phyloP scores from a whole-genome alignment of 92 coral and sea anemone genomes.

The Siderastrea radians region DNA sequence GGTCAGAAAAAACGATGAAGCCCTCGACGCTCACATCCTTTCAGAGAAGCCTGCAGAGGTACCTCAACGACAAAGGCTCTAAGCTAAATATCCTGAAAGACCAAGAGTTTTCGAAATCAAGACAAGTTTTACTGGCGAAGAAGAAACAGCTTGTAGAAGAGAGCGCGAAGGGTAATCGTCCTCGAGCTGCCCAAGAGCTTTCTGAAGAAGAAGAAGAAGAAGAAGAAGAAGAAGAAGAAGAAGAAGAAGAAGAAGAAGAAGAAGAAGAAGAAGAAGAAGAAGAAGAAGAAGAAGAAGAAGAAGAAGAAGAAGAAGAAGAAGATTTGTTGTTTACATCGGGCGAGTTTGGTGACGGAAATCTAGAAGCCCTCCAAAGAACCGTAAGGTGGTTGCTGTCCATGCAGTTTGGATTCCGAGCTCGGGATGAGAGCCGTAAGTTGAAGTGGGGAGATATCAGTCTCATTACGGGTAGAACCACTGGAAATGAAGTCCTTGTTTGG shows the following conservation, averaged over 20 bases:
- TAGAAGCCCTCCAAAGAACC: slow-evolving; percentile 62
- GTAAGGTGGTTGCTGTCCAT: slow-evolving; percentile 63
- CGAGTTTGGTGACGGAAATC: slow-evolving; percentile 58
- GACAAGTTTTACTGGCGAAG: slow-evolving; percentile 24
- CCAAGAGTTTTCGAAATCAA: slow-evolving; percentile 30
- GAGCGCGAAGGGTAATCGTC: slow-evolving; percentile 24
- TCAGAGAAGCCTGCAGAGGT: slow-evolving; percentile 42
- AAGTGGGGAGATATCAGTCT: slow-evolving; percentile 43
- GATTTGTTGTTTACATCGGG: slow-evolving; percentile 50
- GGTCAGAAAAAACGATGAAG: slow-evolving; percentile 27
- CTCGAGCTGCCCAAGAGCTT: neutral
- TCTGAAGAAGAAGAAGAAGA: too few relatives aligned
- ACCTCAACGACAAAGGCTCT: slow-evolving; percentile 37
- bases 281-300: too few relatives aligned
- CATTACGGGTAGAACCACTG: neutral
- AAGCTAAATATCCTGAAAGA: slow-evolving; percentile 37
- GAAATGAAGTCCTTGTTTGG: slow-evolving; percentile 20
- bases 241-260: slow-evolving; percentile 45
- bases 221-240: too few relatives aligned
- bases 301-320: slow-evolving; percentile 33
- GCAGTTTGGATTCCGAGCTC: slow-evolving; percentile 66
- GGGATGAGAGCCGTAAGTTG: slow-evolving; percentile 51
- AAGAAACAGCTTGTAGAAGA: slow-evolving; percentile 20
- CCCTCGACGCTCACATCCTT: slow-evolving; percentile 24
- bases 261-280: too few relatives aligned